Evolutionary conservation across 2,113 vertebrate species (phyloP), one percentile per base, ranked within the genome.

Genomic region (Platichthys flesus): DNA sequence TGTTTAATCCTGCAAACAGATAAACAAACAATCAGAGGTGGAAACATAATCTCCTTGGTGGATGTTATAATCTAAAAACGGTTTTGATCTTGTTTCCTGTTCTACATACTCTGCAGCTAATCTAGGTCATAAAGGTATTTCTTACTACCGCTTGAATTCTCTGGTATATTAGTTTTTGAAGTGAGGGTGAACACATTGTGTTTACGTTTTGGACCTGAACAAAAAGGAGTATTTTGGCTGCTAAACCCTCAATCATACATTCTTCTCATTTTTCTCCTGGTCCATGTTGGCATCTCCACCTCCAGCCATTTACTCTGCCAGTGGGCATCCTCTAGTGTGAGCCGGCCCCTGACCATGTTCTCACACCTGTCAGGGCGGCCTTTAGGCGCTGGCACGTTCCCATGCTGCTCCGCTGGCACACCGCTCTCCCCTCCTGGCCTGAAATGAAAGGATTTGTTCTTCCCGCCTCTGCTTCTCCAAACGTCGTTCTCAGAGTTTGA

Each of bases 321-420:
- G 72, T 69, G 64, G 79, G 71, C 63, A 40, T 78, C 79, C 56
- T 24, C 71, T 10, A 66, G 15, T 81, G 63, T 77, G 82, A 85
- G 65, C 26, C 3, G 9, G 69, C 47, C 45, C 79, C 83, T 66
- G 9, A 82, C 21, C 9, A 45, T n/a, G 74, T 81, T 83, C 81
- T 81, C 79, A 85, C 91, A 92, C 90, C 90, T 91, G 88, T 86
- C 83, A 88, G 52, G 42, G 65, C 57, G 59, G 55, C 76, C 59
- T 62, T 54, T 20, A 47, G 10, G 18, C 20, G 13, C 71, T 81
- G 76, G 74, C 70, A 68, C 60, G 2, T 77, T 83, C 83, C 63
- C 78, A 71, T 26, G 60, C 52, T 71, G 49, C 61, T 62, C 78
- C 67, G 60, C 81, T 78, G 65, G 78, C 78, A 61, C 72, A 4